Evolutionary conservation across 2,113 vertebrate genomes (phyloP).

Genomic region (Labrus mixtus): DNA sequence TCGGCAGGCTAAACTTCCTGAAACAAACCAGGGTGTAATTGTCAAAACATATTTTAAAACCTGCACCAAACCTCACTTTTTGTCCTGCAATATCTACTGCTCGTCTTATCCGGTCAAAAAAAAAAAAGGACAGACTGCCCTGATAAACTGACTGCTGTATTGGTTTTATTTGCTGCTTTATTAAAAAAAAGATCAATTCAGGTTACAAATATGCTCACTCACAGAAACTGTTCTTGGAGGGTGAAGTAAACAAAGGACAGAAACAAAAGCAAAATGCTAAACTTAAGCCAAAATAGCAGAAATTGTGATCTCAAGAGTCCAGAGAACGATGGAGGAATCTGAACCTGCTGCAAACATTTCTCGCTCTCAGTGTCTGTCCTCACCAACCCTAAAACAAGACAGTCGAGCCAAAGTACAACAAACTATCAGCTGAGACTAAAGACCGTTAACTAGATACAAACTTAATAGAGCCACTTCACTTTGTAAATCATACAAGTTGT

Average conservation of each 20-base stretch:
- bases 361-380: background rate
- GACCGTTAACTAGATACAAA: no score
- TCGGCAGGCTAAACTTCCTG: constrained; percentile 90
- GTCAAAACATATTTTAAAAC: constrained; percentile 7
- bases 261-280: constrained; percentile 3
- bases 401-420: background rate
- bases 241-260: constrained; percentile 1
- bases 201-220: background rate
- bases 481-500: no score
- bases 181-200: constrained; percentile 6
- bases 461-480: no score
- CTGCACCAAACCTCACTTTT: background rate
- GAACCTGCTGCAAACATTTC: constrained; percentile 2
- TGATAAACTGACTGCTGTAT: background rate
- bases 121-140: no score
- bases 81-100: no score
- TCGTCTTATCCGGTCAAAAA: background rate
- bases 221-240: background rate
- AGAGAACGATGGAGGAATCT: constrained; percentile 1
- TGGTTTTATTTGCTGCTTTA: constrained; percentile 11
- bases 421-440: no score
- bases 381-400: constrained; percentile 7
- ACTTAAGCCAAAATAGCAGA: constrained; percentile 10
- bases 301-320: background rate
- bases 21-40: constrained; percentile 40